Base-by-base conservation (phyloP, 2,797 vertebrate species). In the Crocodylus rhombifer region DNA sequence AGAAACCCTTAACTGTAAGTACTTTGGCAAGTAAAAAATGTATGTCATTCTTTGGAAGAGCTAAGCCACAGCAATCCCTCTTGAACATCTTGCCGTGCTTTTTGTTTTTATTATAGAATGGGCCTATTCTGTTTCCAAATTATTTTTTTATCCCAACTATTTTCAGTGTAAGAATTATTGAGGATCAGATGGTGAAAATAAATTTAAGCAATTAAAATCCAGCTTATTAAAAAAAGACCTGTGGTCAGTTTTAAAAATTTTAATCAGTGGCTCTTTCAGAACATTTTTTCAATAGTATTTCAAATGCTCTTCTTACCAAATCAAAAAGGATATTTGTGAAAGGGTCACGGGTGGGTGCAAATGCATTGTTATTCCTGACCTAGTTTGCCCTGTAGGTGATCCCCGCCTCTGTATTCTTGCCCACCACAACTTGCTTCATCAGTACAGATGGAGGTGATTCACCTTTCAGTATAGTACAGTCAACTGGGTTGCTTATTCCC, bases 1-100 rank as follows among this genome's bases (percentile, higher is more conserved):
- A 96, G 64, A 97, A 97, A 93, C 89, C 97, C 0, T 55, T 97
- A 93, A 95, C 97, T 71, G 98, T 99, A 96, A 98, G 98, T 97
- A 61, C 57, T 63, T 64, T 64, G 63, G 21, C 58, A 84, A 89
- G 77, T 77, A 3, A 62, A 93, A 65, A 2, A 6, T 2, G 1
- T 9, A 84, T 33, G 10, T 88, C 65, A 65, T 7, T 65, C 28
- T 61, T 92, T 1, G 1, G 28, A 81, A 79, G 17, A 56, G 2
- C n/a, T 1, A 4, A 61, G 6, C 16, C 73, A 28, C 20, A 21
- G 23, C 2, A 73, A 36, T 13, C 77, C 18, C 76, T 64, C 0
- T 16, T 78, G 16, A 84, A 76, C 5, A 17, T 86, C 4, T 36
- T 84, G 73, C 12, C 2, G 10, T 51, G 42, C 42, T 51, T 51